Evolutionary conservation across 35 echinoderm and acorn worm species (phyloP).

Genomic region (Lytechinus variegatus): DNA sequence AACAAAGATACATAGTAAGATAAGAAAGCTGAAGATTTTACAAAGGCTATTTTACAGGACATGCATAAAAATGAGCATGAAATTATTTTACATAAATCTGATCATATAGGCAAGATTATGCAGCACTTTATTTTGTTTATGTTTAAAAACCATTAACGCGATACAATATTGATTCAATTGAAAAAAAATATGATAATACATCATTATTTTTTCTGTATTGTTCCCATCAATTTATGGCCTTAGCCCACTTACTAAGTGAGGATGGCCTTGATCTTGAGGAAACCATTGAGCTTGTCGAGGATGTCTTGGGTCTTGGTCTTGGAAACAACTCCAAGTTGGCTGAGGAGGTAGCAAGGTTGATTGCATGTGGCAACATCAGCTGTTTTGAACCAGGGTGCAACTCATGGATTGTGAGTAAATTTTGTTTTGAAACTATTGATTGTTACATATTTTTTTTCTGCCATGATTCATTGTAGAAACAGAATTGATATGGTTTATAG

Average conservation of each 20-base stretch:
- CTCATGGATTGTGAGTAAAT: conserved; percentile 19
- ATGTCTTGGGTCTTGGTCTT: neutral
- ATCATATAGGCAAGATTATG: too few relatives aligned
- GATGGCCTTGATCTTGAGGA: neutral
- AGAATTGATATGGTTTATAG: too few relatives aligned
- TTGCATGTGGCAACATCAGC: conserved; percentile 28
- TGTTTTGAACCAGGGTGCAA: conserved; percentile 37
- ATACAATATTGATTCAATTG: too few relatives aligned
- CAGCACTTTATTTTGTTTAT: too few relatives aligned
- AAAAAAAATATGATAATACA: neutral
- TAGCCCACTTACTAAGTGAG: neutral
- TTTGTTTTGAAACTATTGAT: too few relatives aligned
- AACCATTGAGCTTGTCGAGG: neutral
- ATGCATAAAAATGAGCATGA: too few relatives aligned
- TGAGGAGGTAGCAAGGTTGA: conserved; percentile 34
- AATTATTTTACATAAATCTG: too few relatives aligned
- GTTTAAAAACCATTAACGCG: too few relatives aligned
- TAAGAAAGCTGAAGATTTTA: too few relatives aligned
- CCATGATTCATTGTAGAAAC: neutral
- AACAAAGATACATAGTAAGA: too few relatives aligned
- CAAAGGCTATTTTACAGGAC: too few relatives aligned
- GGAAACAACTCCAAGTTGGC: conserved; percentile 43
- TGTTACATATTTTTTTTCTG: neutral
- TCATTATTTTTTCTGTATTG: neutral
- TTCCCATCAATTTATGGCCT: neutral